A percentile compares a stretch with the other conserved stretches of the same genome.
Evolutionary conservation across 2,113 vertebrate genomes (phyloP).

Genomic region (Condylura cristata): DNA sequence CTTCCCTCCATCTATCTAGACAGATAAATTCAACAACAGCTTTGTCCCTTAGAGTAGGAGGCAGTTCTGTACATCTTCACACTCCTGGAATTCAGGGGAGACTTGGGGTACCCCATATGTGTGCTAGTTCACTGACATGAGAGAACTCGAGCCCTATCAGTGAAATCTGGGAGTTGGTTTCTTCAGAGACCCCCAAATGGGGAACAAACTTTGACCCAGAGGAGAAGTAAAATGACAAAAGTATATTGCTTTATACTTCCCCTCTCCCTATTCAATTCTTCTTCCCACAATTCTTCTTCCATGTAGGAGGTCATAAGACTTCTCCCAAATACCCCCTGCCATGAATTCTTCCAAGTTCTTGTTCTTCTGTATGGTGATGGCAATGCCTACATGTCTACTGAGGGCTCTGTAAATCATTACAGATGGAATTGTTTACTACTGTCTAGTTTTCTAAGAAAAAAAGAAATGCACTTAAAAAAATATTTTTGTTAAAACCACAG

Average conservation of each 20-base stretch:
- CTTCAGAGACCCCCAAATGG: background rate
- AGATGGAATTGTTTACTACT: background rate
- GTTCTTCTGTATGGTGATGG: background rate
- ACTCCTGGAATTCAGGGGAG: background rate
- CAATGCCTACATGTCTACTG: background rate
- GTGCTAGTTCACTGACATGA: too few species aligned
- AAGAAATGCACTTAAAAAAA: background rate
- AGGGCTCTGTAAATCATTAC: background rate
- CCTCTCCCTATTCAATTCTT: background rate
- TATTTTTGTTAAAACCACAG: too few species aligned
- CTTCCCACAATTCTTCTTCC: too few species aligned
- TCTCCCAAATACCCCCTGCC: background rate
- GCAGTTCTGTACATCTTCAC: background rate
- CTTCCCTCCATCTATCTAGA: background rate
- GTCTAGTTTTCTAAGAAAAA: background rate
- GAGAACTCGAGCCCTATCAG: background rate
- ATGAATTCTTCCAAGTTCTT: background rate
- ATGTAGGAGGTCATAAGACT: background rate
- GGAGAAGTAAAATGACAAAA: background rate
- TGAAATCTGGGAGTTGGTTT: background rate
- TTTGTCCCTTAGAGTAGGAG: background rate
- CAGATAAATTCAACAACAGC: background rate
- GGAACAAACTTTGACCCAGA: background rate
- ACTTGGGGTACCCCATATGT: accelerated
- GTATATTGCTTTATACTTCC: background rate